Evolutionary conservation across 2,113 vertebrate genomes (phyloP).

Genomic region (Coturnix japonica): DNA sequence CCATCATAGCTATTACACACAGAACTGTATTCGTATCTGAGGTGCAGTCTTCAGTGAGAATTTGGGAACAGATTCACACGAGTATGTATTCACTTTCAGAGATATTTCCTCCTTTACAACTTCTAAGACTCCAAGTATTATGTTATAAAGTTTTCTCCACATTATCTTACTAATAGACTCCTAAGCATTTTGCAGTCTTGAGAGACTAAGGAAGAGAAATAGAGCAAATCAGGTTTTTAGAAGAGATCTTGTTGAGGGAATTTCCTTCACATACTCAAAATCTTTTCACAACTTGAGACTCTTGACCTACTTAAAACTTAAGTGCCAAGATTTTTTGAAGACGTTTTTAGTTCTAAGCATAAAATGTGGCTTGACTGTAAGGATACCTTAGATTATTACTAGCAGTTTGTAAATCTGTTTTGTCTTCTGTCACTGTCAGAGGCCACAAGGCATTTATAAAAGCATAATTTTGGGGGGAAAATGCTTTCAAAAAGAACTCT

Average conservation of each 20-base stretch:
- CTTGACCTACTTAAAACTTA: constrained; percentile 8
- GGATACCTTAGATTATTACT: neutral
- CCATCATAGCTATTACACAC: neutral
- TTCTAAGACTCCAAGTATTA: neutral
- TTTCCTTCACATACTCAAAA: constrained; percentile 30
- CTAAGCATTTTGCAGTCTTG: neutral
- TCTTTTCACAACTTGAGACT: constrained; percentile 21
- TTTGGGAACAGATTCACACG: neutral
- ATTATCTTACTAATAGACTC: neutral
- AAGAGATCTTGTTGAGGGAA: neutral
- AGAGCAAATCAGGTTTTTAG: neutral
- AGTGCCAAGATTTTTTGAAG: neutral
- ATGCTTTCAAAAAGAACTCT: neutral
- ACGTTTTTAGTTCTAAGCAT: neutral
- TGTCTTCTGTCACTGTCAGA: neutral
- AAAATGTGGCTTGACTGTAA: neutral
- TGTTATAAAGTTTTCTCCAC: neutral
- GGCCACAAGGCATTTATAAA: neutral
- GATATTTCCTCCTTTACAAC: neutral
- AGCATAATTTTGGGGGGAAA: neutral
- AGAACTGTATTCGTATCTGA: neutral
- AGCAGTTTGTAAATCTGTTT: neutral
- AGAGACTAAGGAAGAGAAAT: neutral
- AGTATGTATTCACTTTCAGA: neutral
- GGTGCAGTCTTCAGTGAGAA: neutral